Conservation (phyloP, 2,113 vertebrate genomes). For the Redunca redunca region DNA sequence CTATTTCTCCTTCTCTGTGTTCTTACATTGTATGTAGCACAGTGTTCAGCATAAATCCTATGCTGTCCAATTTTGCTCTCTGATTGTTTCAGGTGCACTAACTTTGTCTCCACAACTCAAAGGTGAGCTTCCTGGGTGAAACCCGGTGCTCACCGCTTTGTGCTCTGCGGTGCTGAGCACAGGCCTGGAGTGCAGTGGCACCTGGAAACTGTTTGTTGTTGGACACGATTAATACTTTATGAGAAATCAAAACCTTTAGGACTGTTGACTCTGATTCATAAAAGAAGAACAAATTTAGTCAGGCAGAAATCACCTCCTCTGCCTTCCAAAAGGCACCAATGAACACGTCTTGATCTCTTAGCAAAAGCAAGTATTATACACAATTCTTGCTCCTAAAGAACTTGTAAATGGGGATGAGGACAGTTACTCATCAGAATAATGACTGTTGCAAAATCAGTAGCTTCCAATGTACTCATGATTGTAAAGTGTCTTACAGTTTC, state of each 20-base stretch:
- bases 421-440: background rate
- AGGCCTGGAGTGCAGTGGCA: too few relatives aligned
- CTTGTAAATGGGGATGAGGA: background rate
- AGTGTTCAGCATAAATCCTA: background rate
- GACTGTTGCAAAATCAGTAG: background rate
- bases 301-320: background rate
- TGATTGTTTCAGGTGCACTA: background rate
- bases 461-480: background rate
- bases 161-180: background rate
- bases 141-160: background rate
- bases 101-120: background rate
- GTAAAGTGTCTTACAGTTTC: background rate
- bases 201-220: background rate
- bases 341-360: background rate
- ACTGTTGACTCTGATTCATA: background rate
- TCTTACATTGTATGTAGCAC: background rate
- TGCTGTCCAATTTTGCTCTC: background rate
- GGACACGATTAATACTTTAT: background rate
- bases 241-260: background rate
- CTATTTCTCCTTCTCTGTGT: background rate
- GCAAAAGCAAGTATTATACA: background rate
- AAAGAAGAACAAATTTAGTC: background rate
- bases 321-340: background rate
- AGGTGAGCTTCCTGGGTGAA: background rate
- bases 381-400: background rate